Conservation (phyloP, 2,888 invertebrate genomes). For the Nemotelus pantherinus region DNA sequence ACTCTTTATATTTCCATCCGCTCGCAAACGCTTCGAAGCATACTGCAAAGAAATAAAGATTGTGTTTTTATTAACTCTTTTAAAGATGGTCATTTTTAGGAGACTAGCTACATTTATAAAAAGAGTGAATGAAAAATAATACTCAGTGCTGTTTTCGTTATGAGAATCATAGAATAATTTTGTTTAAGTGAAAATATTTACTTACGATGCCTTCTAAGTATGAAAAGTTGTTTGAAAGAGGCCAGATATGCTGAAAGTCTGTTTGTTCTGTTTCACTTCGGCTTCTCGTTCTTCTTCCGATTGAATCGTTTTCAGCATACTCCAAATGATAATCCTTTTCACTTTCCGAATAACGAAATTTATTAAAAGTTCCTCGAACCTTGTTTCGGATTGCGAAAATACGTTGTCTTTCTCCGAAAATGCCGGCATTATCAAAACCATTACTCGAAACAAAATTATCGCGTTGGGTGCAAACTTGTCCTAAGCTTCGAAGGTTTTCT, state of each 20-base stretch:
- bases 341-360: slow-evolving; percentile 35
- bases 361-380: slow-evolving; percentile 1
- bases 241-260: slow-evolving; percentile 42
- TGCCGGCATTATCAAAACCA: not conserved
- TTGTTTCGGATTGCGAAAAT: not conserved
- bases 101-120: no score
- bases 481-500: not conserved
- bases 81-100: no score
- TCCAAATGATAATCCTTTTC: slow-evolving; percentile 11
- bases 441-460: not conserved
- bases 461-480: not conserved
- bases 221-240: not conserved
- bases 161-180: no score
- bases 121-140: no score
- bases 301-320: not conserved
- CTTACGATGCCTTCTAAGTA: slow-evolving; percentile 20
- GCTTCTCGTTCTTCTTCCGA: slow-evolving; percentile 50
- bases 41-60: slow-evolving; percentile 19
- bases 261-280: slow-evolving; percentile 54
- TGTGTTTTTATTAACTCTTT: not conserved
- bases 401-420: slow-evolving; percentile 5
- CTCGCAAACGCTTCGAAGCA: not conserved
- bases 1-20: not conserved
- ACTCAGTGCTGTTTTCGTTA: no score
- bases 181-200: not conserved